phyloP scores from a whole-genome alignment of 1,140 invertebrate species.

The Ladona fulva region DNA sequence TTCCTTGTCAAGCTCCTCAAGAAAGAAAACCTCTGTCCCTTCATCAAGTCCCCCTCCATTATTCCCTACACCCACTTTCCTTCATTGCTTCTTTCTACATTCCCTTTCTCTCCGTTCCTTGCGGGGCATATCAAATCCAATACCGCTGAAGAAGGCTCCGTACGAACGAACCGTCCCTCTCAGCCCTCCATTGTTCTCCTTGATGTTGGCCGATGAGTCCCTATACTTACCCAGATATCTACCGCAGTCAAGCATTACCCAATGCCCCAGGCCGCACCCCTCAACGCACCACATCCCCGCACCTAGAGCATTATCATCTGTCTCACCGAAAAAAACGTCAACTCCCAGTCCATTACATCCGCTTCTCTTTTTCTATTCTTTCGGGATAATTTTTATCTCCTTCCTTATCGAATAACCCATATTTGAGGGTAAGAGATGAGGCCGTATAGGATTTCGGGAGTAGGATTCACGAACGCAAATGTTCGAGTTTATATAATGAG shows the following conservation, averaged over 20 bases:
- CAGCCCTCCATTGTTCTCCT: background rate
- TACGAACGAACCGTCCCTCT: background rate
- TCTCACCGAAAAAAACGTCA: too few relatives aligned
- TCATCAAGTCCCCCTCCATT: background rate
- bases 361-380: too few relatives aligned
- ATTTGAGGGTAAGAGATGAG: too few relatives aligned
- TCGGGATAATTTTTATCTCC: too few relatives aligned
- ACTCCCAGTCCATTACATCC: too few relatives aligned
- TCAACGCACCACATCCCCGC: background rate
- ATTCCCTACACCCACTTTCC: too few relatives aligned
- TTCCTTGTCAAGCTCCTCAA: background rate
- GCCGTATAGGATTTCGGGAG: too few relatives aligned
- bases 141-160: background rate
- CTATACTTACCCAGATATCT: too few relatives aligned
- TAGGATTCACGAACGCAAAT: too few relatives aligned
- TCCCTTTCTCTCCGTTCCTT: background rate
- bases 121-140: background rate
- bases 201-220: background rate
- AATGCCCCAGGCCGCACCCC: background rate
- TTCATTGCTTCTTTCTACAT: background rate
- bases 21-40: background rate
- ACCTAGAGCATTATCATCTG: too few relatives aligned
- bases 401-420: too few relatives aligned
- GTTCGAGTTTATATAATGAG: too few relatives aligned
- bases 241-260: background rate